phyloP scores from a whole-genome alignment of 2,113 vertebrate species.

The Hipposideros armiger region DNA sequence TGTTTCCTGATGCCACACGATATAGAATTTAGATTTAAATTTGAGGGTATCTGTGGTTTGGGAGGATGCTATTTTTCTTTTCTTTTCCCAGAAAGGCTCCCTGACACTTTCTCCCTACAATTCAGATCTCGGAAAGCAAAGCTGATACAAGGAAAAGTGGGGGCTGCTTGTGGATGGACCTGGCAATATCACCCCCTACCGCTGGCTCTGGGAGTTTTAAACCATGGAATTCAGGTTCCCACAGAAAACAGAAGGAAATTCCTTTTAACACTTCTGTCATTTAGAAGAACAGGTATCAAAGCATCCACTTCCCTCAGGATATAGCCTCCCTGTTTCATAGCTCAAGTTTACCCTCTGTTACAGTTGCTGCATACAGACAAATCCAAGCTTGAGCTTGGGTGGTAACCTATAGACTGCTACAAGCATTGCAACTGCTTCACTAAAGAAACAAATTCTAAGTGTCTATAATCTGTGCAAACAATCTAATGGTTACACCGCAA shows the following conservation, averaged over 20 bases:
- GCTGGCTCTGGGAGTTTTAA: conserved; percentile 7
- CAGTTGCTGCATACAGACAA: background rate
- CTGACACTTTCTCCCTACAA: background rate
- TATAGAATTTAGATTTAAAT: background rate
- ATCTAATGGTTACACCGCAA: background rate
- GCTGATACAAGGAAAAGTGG: background rate
- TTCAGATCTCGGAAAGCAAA: background rate
- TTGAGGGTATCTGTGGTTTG: rapidly evolving
- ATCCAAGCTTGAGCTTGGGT: background rate
- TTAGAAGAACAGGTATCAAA: background rate
- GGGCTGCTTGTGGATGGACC: background rate
- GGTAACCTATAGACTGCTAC: background rate
- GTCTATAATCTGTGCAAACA: conserved; percentile 31
- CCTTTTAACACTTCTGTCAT: background rate
- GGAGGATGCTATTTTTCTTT: background rate
- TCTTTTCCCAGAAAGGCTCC: background rate
- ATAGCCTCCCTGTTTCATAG: background rate
- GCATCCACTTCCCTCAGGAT: background rate
- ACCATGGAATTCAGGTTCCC: background rate
- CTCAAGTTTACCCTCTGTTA: background rate
- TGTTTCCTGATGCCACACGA: background rate
- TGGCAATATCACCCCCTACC: conserved; percentile 5
- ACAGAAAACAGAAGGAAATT: background rate
- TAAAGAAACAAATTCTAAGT: conserved; percentile 44
- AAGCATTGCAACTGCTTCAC: background rate